Base-by-base conservation (phyloP, 2,888 invertebrate genomes). In the Acleris literana region DNA sequence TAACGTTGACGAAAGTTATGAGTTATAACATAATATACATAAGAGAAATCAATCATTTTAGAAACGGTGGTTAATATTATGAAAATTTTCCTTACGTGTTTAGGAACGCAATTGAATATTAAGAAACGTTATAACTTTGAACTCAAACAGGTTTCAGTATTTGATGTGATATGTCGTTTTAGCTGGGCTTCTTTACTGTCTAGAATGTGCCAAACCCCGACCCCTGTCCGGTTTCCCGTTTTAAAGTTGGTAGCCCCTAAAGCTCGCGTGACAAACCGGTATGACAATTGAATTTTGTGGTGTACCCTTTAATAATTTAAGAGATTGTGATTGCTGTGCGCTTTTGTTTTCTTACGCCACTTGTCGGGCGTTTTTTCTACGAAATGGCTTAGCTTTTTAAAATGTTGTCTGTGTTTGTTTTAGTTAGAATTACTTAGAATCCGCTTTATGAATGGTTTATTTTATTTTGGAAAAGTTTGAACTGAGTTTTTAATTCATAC, bases 191-290 rank as follows among this genome's bases (percentile, higher is more conserved):
- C 6, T 7, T n/a, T n/a, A 46, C 7, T 17, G 46, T n/a, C 17
- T 7, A 17, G n/a, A n/a, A 6, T 2, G 46, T 46, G 46, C 7
- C 5, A 46, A 46, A 46, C 1, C 6, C 6, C 46, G 17, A 16
- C 33, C 29, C 18, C 17, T 55, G 44, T 61, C 65, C 60, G 16
- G 17, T 44, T n/a, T 60, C 5, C 18, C 9, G 17, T 29, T 55
- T 17, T 25, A n/a, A 55, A 70, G 68, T 73, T 69, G 68, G 74
- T 75, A 71, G 72, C 71, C 75, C 74, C 69, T 55, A 79, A 81
- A 78, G 77, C 77, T 89, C 74, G 90, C 90, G 88, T 90, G 90
- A 86, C 89, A 83, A 79, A 74, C 72, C 72, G 79, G 81, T 78
- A 80, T 84, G 79, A 83, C 80, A 81, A 83, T 86, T 83, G 81